phyloP scores from a whole-genome alignment of 2,797 vertebrate genomes.

The Mionectes olivaceus region DNA sequence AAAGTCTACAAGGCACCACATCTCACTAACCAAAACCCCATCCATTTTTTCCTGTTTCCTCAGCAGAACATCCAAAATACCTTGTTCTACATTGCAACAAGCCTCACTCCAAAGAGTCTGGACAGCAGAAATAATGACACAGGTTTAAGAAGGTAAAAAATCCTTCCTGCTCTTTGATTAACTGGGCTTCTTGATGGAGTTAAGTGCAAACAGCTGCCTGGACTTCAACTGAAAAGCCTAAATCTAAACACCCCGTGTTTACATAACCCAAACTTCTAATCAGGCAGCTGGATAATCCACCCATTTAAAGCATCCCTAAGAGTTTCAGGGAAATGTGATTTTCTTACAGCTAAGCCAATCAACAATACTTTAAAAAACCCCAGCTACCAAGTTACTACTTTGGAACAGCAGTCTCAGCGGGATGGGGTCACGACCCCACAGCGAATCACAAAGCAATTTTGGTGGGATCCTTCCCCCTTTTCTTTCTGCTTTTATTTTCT shows the following conservation, averaged over 20 bases:
- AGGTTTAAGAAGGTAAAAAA: constrained; percentile 78
- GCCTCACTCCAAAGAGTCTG: constrained; percentile 70
- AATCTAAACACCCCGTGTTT: constrained; percentile 84
- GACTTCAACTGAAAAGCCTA: constrained; percentile 81
- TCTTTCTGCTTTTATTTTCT: not conserved
- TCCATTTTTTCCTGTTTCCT: constrained; percentile 52
- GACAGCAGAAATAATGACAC: constrained; percentile 79
- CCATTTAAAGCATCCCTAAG: constrained; percentile 81
- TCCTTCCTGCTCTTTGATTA: constrained; percentile 82
- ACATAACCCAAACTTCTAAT: constrained; percentile 85
- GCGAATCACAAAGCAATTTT: constrained; percentile 68
- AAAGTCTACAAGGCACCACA: constrained; percentile 58
- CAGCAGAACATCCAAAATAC: constrained; percentile 63
- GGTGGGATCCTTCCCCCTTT: constrained; percentile 38
- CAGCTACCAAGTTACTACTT: constrained; percentile 58
- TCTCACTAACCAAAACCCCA: constrained; percentile 58
- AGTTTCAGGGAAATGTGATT: constrained; percentile 80
- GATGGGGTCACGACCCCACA: constrained; percentile 42
- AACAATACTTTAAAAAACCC: constrained; percentile 74
- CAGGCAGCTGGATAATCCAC: constrained; percentile 82
- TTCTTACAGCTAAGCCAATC: constrained; percentile 79
- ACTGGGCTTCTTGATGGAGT: constrained; percentile 79
- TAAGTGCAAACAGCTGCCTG: constrained; percentile 85
- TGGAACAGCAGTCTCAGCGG: constrained; percentile 43
- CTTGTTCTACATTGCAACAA: constrained; percentile 64